Percentiles rank a stretch among this genome's conserved stretches.
phyloP scores from a whole-genome alignment of 2,888 invertebrate genomes.

The Leucophora obtusa region DNA sequence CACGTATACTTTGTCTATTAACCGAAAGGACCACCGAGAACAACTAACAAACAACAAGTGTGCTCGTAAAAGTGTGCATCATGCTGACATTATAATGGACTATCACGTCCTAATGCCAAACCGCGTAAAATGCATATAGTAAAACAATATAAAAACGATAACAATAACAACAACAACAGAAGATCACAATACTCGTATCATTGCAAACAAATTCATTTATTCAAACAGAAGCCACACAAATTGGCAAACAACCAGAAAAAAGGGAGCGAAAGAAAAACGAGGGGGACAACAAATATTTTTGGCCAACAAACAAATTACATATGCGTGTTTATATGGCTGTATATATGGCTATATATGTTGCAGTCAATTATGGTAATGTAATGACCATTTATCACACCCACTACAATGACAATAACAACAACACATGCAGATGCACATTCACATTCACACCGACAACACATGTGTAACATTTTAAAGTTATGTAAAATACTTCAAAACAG shows the following conservation, averaged over 20 bases:
- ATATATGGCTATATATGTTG: neutral
- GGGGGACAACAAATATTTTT: neutral
- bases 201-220: slow-evolving; percentile 11
- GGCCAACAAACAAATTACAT: neutral
- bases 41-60: slow-evolving; percentile 41
- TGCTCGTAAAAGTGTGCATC: slow-evolving; percentile 42
- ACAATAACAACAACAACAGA: slow-evolving; percentile 6
- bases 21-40: neutral
- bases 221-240: slow-evolving; percentile 11
- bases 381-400: slow-evolving; percentile 52
- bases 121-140: slow-evolving; percentile 30
- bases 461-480: slow-evolving; percentile 42
- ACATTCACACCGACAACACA: neutral
- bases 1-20: slow-evolving; percentile 12
- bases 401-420: slow-evolving; percentile 24
- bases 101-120: slow-evolving; percentile 54
- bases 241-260: slow-evolving; percentile 37
- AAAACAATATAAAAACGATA: neutral
- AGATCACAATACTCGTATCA: slow-evolving; percentile 36
- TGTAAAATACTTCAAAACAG: slow-evolving; percentile 35
- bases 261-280: neutral
- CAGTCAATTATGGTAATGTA: slow-evolving; percentile 55
- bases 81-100: slow-evolving; percentile 56
- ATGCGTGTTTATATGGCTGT: neutral
- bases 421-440: too few species aligned